Evolutionary conservation across 2,797 vertebrate genomes (phyloP).

Genomic region (Antrozous pallidus): DNA sequence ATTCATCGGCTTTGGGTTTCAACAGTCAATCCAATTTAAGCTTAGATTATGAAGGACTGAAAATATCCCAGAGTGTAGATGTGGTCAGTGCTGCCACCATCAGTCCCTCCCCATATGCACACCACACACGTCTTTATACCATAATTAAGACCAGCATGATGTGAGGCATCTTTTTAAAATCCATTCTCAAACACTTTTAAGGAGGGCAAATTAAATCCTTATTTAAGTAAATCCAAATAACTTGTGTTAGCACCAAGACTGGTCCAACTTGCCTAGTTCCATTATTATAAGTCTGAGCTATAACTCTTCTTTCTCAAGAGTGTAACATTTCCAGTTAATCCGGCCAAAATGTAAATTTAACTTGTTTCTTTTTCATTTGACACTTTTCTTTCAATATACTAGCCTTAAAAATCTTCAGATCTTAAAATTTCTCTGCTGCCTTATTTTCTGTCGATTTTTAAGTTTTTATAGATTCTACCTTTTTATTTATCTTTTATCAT

Average conservation of each 20-base stretch:
- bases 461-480: neutral
- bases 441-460: neutral
- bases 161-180: constrained; percentile 10
- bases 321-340: neutral
- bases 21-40: neutral
- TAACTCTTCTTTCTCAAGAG: neutral
- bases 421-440: neutral
- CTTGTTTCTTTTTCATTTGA: neutral
- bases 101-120: rapidly evolving
- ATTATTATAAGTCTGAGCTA: neutral
- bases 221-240: neutral
- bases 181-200: neutral
- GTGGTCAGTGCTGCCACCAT: neutral
- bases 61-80: neutral
- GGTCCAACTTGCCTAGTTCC: neutral
- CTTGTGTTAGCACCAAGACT: neutral
- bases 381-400: neutral
- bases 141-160: neutral
- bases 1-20: neutral
- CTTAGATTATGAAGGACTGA: constrained; percentile 25
- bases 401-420: neutral
- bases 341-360: neutral
- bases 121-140: neutral
- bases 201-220: neutral
- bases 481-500: neutral